A percentile compares a stretch with the other conserved stretches of the same genome.
phyloP scores from a whole-genome alignment of 2,113 vertebrate genomes.

The Eptatretus burgeri region DNA sequence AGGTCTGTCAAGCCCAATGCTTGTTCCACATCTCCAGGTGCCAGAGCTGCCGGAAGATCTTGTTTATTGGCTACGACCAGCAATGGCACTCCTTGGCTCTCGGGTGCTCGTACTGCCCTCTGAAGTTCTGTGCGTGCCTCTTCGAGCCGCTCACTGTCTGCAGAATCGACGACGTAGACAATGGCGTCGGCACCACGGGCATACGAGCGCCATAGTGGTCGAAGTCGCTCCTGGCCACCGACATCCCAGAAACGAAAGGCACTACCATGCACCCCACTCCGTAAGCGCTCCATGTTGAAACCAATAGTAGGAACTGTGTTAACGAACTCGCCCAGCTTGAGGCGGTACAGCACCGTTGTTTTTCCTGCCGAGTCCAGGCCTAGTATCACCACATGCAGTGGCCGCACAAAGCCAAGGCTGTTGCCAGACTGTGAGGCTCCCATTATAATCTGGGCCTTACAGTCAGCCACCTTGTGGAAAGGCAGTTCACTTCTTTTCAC shows the following conservation, averaged over 20 bases:
- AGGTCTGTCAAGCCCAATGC: conserved; percentile 34
- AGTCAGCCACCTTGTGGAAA: no score
- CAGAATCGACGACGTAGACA: conserved; percentile 54
- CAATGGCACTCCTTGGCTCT: conserved; percentile 52
- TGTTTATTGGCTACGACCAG: conserved; percentile 59
- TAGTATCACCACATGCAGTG: conserved; percentile 84
- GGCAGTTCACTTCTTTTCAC: no score
- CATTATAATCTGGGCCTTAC: not conserved
- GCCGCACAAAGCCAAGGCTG: conserved; percentile 12
- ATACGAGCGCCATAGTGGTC: conserved; percentile 58
- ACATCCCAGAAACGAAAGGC: conserved; percentile 63
- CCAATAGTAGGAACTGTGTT: conserved; percentile 93
- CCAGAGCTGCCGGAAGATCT: conserved; percentile 27
- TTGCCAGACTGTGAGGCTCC: conserved; percentile 1
- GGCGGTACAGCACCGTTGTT: conserved; percentile 64
- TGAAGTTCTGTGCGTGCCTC: conserved; percentile 58
- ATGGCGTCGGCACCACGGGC: conserved; percentile 44
- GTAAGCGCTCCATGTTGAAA: conserved; percentile 84
- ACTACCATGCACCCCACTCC: conserved; percentile 56
- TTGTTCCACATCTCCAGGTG: conserved; percentile 36
- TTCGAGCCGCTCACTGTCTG: conserved; percentile 40
- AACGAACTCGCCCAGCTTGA: conserved; percentile 90
- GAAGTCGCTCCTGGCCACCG: conserved; percentile 53
- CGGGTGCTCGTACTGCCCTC: conserved; percentile 37
- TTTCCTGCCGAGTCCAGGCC: conserved; percentile 85